Evolutionary conservation across 2,888 invertebrate species (phyloP).

Genomic region (Eristalis tenax): DNA sequence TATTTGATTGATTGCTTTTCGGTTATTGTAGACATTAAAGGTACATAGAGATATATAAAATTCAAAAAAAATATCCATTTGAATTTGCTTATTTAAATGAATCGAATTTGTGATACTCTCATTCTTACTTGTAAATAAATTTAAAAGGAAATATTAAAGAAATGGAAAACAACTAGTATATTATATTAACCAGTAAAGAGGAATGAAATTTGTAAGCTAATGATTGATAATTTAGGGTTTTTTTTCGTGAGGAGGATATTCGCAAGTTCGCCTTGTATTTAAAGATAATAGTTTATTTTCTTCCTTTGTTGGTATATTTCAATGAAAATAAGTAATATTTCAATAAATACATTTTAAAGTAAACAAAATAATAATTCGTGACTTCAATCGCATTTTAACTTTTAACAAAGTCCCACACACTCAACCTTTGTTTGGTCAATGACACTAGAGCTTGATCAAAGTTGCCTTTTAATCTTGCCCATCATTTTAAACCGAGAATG

Average conservation of each 20-base stretch:
- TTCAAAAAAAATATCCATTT: constrained; percentile 34
- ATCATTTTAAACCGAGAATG: too few species aligned
- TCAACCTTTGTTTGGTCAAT: too few species aligned
- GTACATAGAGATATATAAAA: constrained; percentile 68
- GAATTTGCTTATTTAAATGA: constrained; percentile 32
- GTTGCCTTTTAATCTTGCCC: too few species aligned
- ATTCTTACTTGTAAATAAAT: constrained; percentile 51
- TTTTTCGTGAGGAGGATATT: constrained; percentile 30
- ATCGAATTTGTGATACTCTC: constrained; percentile 61
- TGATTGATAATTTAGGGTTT: constrained; percentile 5
- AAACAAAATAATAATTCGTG: not conserved
- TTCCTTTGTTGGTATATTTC: constrained; percentile 46
- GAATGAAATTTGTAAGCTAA: constrained; percentile 23
- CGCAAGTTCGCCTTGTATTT: constrained; percentile 42
- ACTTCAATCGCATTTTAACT: too few species aligned
- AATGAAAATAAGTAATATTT: constrained; percentile 40
- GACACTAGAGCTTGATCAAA: too few species aligned
- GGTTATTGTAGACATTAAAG: constrained; percentile 61
- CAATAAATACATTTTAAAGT: constrained; percentile 36
- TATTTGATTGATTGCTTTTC: constrained; percentile 58
- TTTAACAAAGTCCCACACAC: too few species aligned
- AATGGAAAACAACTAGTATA: not conserved
- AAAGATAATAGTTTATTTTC: constrained; percentile 48
- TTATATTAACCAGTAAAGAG: constrained; percentile 20
- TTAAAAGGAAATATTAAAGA: constrained; percentile 22